Evolutionary conservation across 2,888 invertebrate species (phyloP).

Genomic region (Teinopalpus imperialis): DNA sequence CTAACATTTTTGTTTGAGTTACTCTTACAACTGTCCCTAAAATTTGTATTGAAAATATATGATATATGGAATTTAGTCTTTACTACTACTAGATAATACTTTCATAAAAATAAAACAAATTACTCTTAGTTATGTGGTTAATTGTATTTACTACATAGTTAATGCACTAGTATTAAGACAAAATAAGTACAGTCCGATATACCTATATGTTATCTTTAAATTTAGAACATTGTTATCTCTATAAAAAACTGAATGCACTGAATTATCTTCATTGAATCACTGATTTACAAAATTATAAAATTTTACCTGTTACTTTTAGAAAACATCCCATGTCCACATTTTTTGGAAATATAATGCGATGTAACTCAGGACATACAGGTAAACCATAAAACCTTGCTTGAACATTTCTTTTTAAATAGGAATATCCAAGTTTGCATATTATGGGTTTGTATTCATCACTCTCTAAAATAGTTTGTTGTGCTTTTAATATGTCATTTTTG

Average conservation of each 20-base stretch:
- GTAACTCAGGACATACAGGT: constrained; percentile 86
- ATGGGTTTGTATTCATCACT: constrained; percentile 55
- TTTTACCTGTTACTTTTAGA: constrained; percentile 86
- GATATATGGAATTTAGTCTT: too few species aligned
- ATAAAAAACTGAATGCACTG: too few species aligned
- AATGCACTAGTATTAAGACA: too few species aligned
- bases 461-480: constrained; percentile 81
- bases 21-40: constrained; percentile 90
- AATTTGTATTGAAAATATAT: constrained; percentile 2
- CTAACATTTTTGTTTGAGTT: constrained; percentile 88
- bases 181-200: too few species aligned
- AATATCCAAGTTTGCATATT: constrained; percentile 49
- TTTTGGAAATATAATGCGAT: constrained; percentile 85
- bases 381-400: constrained; percentile 85
- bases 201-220: too few species aligned
- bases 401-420: constrained; percentile 83
- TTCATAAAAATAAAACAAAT: too few species aligned
- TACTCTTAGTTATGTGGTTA: too few species aligned
- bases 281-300: too few species aligned
- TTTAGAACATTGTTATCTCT: too few species aligned
- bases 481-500: constrained; percentile 82
- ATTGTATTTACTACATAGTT: too few species aligned
- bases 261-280: too few species aligned
- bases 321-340: constrained; percentile 87
- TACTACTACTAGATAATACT: too few species aligned